Percentiles rank a stretch among this genome's conserved stretches.
Evolutionary conservation across 2,797 vertebrate genomes (phyloP).

Genomic region (Platyrinchus mystaceus): DNA sequence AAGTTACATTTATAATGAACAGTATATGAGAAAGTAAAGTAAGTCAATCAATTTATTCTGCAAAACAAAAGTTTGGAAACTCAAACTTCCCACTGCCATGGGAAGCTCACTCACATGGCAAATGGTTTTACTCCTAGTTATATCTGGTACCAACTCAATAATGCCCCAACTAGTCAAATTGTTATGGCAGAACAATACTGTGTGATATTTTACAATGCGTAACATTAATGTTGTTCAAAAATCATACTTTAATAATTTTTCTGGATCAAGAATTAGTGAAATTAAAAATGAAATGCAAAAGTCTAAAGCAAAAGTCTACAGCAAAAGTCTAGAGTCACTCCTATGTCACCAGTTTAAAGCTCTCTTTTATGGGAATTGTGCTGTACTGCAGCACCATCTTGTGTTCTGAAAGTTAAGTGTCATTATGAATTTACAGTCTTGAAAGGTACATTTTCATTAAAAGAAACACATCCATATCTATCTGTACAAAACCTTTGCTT

Average conservation of each 20-base stretch:
- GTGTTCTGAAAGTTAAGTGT: conserved; percentile 30
- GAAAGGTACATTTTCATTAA: not conserved
- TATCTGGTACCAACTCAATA: not conserved
- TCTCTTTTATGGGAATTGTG: not conserved
- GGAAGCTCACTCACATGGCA: not conserved
- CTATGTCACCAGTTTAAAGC: not conserved
- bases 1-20: not conserved
- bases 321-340: not conserved
- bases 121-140: not conserved
- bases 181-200: not conserved
- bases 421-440: not conserved
- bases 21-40: not conserved
- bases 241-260: not conserved
- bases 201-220: not conserved
- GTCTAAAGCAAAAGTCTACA: too few relatives aligned
- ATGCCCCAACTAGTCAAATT: not conserved
- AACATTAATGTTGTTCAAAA: not conserved
- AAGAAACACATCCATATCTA: not conserved
- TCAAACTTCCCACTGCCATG: not conserved
- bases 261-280: not conserved
- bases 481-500: not conserved
- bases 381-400: conserved; percentile 65
- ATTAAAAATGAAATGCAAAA: not conserved
- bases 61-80: not conserved
- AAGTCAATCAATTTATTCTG: not conserved